Evolutionary conservation across 2,797 vertebrate species (phyloP).

Genomic region (Enteromius mattozi): DNA sequence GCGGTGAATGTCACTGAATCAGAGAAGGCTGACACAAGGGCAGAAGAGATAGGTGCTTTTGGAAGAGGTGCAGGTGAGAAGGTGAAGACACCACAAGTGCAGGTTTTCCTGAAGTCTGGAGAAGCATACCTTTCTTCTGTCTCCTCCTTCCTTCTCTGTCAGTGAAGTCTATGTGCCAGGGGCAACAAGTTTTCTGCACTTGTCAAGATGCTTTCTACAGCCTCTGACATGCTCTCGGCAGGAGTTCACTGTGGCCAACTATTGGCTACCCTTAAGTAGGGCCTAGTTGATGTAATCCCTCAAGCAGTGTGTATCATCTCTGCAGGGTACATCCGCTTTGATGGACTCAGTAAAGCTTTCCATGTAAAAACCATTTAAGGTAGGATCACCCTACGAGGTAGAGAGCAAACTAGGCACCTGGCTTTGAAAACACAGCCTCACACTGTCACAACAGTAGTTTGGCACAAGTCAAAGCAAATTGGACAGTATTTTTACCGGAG

Average conservation of each 20-base stretch:
- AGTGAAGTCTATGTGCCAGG: conserved; percentile 12
- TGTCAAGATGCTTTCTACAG: conserved; percentile 3
- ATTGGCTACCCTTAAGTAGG: conserved; percentile 36
- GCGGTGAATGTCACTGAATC: neutral
- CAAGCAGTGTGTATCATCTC: conserved; percentile 41
- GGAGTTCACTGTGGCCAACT: conserved; percentile 29
- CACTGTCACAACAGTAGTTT: neutral
- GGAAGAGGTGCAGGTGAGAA: neutral
- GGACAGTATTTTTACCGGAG: neutral
- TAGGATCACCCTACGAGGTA: neutral
- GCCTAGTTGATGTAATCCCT: conserved; percentile 42
- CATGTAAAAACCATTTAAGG: conserved; percentile 38
- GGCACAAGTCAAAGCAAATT: neutral
- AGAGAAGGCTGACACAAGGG: neutral
- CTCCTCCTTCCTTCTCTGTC: conserved; percentile 3
- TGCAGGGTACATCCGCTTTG: conserved; percentile 5
- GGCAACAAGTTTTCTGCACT: conserved; percentile 31
- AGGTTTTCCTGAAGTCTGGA: neutral
- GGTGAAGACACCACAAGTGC: neutral
- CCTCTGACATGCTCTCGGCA: conserved; percentile 30
- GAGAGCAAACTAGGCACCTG: neutral
- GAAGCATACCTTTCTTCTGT: neutral
- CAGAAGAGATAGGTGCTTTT: neutral
- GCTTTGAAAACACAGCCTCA: neutral
- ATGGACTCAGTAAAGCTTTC: conserved; percentile 25